phyloP scores from a whole-genome alignment of 53 echinoderm and acorn worm species.

The Echinarachnius parma region DNA sequence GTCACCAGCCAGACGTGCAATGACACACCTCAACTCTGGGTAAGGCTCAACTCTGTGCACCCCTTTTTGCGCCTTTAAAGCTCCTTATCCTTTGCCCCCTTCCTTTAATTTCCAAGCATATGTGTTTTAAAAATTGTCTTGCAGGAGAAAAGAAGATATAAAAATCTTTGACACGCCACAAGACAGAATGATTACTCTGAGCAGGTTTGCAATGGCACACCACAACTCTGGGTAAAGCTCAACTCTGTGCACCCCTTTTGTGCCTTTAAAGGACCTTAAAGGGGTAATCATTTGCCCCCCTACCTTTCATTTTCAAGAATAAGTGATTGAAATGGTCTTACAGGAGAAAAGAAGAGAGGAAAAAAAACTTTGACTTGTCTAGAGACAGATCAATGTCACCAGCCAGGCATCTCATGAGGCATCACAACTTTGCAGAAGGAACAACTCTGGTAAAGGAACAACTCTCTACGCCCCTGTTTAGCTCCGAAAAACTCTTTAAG shows the following conservation, averaged over 20 bases:
- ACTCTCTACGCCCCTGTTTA: no score
- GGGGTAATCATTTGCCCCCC: no score
- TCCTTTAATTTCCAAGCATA: no score
- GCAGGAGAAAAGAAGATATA: slow-evolving; percentile 72
- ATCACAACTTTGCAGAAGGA: slow-evolving; percentile 58
- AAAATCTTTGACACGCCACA: slow-evolving; percentile 58
- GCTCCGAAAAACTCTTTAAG: no score
- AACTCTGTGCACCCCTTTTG: background rate
- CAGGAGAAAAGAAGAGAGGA: slow-evolving; percentile 71
- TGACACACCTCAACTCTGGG: slow-evolving; percentile 68
- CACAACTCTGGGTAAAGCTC: slow-evolving; percentile 59
- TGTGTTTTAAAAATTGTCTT: no score
- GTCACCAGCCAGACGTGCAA: slow-evolving; percentile 83
- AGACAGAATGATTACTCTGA: slow-evolving; percentile 70
- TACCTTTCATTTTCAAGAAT: no score
- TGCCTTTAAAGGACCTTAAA: no score
- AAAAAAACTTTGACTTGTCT: slow-evolving; percentile 61
- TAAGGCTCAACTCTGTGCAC: background rate
- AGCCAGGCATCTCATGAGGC: slow-evolving; percentile 72
- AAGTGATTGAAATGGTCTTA: no score
- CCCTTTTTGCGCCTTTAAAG: no score
- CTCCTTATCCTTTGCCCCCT: no score
- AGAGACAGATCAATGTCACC: slow-evolving; percentile 71
- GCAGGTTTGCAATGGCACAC: slow-evolving; percentile 70
- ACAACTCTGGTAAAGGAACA: no score